These are phyloP conservation scores for Venturia canescens DNA, from an alignment of 1,140 invertebrate species.

Conservation along the genomic window DNA sequence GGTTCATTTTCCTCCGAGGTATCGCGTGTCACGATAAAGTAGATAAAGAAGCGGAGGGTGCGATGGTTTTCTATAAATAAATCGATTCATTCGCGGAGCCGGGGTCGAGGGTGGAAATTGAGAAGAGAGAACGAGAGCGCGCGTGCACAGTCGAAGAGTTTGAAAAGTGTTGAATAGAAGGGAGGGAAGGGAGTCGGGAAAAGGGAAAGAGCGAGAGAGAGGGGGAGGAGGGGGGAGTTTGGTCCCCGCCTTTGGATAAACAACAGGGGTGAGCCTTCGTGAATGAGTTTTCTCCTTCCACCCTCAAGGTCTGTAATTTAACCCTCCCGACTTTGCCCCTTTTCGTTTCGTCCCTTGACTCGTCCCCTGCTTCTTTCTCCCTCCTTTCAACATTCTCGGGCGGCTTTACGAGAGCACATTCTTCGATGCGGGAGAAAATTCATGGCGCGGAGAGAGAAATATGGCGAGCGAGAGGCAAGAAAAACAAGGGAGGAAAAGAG, in stretches of 20 bases:
- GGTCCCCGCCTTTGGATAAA: conserved; percentile 10
- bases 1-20: no score
- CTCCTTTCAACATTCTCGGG: neutral
- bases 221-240: neutral
- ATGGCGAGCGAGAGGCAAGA: no score
- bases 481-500: no score
- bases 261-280: neutral
- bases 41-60: no score
- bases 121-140: neutral
- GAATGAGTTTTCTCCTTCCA: conserved; percentile 11
- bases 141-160: neutral
- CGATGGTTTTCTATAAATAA: no score
- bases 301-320: conserved; percentile 17
- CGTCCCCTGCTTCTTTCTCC: conserved; percentile 51
- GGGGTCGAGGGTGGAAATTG: neutral
- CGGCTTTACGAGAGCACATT: neutral
- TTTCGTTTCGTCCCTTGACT: neutral
- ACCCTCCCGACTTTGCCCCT: conserved; percentile 6
- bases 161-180: conserved; percentile 8
- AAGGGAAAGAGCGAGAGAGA: conserved; percentile 8
- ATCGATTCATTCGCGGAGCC: no score
- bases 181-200: neutral
- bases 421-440: conserved; percentile 1
- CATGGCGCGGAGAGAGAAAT: conserved; percentile 26
- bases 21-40: no score